Evolutionary conservation across 2,888 invertebrate genomes (phyloP).

Genomic region (Anticlea derivata): DNA sequence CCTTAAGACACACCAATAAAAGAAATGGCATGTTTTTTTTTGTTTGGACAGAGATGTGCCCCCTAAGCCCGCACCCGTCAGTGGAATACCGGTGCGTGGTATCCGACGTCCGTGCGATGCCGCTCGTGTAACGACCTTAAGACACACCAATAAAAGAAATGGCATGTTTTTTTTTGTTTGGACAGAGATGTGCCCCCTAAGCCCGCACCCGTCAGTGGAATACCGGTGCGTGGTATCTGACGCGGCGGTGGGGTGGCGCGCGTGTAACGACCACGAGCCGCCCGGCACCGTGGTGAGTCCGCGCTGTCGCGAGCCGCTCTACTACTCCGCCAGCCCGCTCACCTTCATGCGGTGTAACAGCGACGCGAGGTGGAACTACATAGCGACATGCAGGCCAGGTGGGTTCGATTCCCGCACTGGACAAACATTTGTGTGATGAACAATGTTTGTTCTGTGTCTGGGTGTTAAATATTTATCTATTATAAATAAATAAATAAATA

Average conservation of each 20-base stretch:
- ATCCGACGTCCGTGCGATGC: slow-evolving; percentile 2
- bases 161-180: no score
- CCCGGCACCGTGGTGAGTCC: slow-evolving; percentile 25
- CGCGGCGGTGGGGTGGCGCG: slow-evolving; percentile 9
- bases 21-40: no score
- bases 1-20: no score
- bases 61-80: no score
- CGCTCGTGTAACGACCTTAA: no score
- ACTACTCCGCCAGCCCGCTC: slow-evolving; percentile 20
- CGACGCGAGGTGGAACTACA: slow-evolving; percentile 25
- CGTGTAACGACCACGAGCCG: slow-evolving; percentile 21
- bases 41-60: no score
- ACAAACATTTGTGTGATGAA: no score
- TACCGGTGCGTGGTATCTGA: slow-evolving; percentile 26
- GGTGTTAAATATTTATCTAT: no score
- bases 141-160: no score
- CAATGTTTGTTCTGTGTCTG: no score
- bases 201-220: slow-evolving; percentile 26
- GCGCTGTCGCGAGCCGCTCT: slow-evolving; percentile 23
- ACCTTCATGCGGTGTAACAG: slow-evolving; percentile 23
- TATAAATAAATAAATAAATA: no score
- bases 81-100: slow-evolving; percentile 30
- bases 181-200: slow-evolving; percentile 1
- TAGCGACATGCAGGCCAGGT: slow-evolving; percentile 27
- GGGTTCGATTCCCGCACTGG: no score